These are phyloP conservation scores for Chouioia cunea DNA, from an alignment of 2,888 invertebrate species.

Conservation along the genomic window DNA sequence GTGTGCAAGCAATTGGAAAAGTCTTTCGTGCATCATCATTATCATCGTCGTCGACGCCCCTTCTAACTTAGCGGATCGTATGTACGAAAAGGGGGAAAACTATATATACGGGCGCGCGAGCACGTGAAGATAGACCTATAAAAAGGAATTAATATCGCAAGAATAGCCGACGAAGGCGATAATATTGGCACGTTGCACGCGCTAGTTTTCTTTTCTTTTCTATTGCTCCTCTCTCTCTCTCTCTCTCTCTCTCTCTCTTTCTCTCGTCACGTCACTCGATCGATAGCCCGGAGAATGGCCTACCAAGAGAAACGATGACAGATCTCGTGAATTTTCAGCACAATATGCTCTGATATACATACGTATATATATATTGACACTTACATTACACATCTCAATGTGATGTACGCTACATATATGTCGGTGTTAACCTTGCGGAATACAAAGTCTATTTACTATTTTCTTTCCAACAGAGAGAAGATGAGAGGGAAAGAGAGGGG, in stretches of 20 bases:
- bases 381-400: not conserved
- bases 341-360: not conserved
- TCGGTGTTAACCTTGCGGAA: too few species aligned
- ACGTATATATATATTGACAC: not conserved
- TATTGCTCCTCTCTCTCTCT: not conserved
- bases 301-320: conserved; percentile 7
- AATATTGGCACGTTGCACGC: conserved; percentile 32
- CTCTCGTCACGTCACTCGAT: not conserved
- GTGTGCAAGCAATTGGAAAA: conserved; percentile 19
- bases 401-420: too few species aligned
- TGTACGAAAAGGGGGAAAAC: not conserved
- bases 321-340: not conserved
- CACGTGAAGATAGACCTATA: too few species aligned
- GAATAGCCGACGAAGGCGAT: conserved; percentile 18
- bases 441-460: conserved; percentile 24
- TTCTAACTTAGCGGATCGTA: conserved; percentile 33
- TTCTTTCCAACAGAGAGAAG: conserved; percentile 27
- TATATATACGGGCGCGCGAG: not conserved
- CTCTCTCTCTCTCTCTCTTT: not conserved
- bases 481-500: not conserved
- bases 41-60: conserved; percentile 5
- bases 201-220: conserved; percentile 12
- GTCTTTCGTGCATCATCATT: conserved; percentile 32
- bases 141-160: not conserved
- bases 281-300: conserved; percentile 32